Conservation (phyloP, 37 sponge, comb jelly and placozoan species). For the Theonella swinhoei region DNA sequence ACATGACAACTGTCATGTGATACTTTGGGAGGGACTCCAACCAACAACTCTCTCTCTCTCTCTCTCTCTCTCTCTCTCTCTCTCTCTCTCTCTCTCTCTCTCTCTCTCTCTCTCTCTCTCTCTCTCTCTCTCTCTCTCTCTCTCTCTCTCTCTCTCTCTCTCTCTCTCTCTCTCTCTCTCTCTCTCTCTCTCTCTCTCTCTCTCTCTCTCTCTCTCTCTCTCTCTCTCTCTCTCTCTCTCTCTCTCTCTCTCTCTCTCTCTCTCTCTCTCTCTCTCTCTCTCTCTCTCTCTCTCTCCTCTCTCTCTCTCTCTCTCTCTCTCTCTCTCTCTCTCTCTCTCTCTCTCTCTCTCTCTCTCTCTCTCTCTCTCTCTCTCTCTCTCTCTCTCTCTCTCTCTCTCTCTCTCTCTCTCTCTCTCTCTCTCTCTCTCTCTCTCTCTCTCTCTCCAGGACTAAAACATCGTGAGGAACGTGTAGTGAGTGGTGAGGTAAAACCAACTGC, state of each 20-base stretch:
- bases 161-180: conserved; percentile 1
- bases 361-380: too few relatives aligned
- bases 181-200: not conserved
- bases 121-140: conserved; percentile 45
- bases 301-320: not conserved
- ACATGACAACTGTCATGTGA: not conserved
- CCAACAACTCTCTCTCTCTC: conserved; percentile 22
- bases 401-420: conserved; percentile 6
- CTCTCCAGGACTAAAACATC: conserved; percentile 50
- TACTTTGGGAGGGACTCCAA: not conserved
- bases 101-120: conserved; percentile 44
- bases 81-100: conserved; percentile 37
- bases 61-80: conserved; percentile 31
- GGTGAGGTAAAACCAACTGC: conserved; percentile 36
- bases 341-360: conserved; percentile 41
- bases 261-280: not conserved
- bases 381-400: too few relatives aligned
- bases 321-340: not conserved
- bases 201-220: not conserved
- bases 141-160: conserved; percentile 42
- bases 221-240: not conserved
- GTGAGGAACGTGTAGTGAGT: conserved; percentile 55
- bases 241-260: not conserved
- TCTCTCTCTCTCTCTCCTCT: not conserved
- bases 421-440: conserved; percentile 1